These are phyloP conservation scores for Sebastiscus tertius DNA, from an alignment of 2,797 vertebrate genomes.

Conservation along the genomic window DNA sequence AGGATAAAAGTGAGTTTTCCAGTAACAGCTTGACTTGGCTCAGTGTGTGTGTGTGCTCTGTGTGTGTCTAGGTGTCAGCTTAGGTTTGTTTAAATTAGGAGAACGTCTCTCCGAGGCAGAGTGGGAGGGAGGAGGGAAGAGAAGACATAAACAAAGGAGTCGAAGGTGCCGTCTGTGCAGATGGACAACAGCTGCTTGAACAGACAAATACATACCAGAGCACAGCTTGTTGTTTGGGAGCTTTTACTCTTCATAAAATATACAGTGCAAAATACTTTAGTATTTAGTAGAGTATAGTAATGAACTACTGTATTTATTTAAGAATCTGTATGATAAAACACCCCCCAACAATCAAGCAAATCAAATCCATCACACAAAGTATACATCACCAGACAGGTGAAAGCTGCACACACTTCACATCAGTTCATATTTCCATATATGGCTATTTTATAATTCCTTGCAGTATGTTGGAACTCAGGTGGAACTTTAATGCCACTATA, in stretches of 20 bases:
- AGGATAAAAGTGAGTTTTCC: conserved; percentile 30
- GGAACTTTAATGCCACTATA: background rate
- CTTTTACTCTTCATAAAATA: conserved; percentile 38
- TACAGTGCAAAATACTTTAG: background rate
- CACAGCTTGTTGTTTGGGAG: background rate
- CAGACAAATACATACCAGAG: background rate
- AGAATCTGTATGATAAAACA: background rate
- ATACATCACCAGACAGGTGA: background rate
- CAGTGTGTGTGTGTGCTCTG: background rate
- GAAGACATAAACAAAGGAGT: conserved; percentile 59
- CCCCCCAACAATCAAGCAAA: background rate
- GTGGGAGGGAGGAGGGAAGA: conserved; percentile 30
- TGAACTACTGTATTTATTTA: background rate
- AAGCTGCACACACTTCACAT: background rate
- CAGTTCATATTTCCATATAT: background rate
- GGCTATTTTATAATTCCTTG: background rate
- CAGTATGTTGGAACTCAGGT: background rate
- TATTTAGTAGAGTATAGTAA: background rate
- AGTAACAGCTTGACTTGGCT: conserved; percentile 2
- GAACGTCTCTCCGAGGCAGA: conserved; percentile 26
- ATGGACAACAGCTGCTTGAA: conserved; percentile 51
- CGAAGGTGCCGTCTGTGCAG: conserved; percentile 2
- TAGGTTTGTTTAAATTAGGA: conserved; percentile 60
- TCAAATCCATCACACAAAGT: conserved; percentile 1
- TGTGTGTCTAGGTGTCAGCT: background rate